Evolutionary conservation across 1,140 invertebrate species (phyloP).

Genomic region (Caligus rogercresseyi): DNA sequence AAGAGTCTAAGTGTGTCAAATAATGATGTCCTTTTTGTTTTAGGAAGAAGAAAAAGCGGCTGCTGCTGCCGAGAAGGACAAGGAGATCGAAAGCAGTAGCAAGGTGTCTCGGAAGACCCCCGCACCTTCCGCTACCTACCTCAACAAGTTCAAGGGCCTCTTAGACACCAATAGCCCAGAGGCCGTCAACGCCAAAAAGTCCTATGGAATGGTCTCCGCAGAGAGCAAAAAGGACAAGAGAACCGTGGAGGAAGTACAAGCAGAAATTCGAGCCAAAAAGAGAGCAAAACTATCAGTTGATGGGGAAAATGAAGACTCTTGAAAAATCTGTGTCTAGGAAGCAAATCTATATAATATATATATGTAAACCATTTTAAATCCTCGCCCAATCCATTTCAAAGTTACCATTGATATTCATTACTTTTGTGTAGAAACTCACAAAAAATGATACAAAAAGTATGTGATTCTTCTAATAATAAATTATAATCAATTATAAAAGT

Average conservation of each 20-base stretch:
- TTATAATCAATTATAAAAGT: too few relatives aligned
- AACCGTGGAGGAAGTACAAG: constrained; percentile 17
- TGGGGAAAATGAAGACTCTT: neutral
- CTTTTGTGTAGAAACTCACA: too few relatives aligned
- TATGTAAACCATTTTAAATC: neutral
- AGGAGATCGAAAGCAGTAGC: too few relatives aligned
- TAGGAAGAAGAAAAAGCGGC: too few relatives aligned
- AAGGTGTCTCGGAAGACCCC: too few relatives aligned
- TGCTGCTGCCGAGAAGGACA: too few relatives aligned
- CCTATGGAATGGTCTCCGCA: constrained; percentile 19
- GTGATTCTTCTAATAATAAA: too few relatives aligned
- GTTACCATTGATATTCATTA: neutral
- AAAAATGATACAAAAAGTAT: too few relatives aligned
- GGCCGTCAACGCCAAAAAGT: constrained; percentile 27
- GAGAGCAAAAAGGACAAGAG: constrained; percentile 17
- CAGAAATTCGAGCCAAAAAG: constrained; percentile 13
- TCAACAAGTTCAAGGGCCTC: constrained; percentile 64
- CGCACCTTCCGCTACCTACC: constrained; percentile 67
- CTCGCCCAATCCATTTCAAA: neutral
- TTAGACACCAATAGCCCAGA: constrained; percentile 62
- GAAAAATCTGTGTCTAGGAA: neutral
- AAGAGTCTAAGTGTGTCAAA: too few relatives aligned
- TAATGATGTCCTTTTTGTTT: too few relatives aligned
- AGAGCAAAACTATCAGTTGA: neutral
- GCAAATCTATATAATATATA: neutral